Base-by-base conservation (phyloP, 37 sponge, comb jelly and placozoan genomes). In the Beroe forskalii region DNA sequence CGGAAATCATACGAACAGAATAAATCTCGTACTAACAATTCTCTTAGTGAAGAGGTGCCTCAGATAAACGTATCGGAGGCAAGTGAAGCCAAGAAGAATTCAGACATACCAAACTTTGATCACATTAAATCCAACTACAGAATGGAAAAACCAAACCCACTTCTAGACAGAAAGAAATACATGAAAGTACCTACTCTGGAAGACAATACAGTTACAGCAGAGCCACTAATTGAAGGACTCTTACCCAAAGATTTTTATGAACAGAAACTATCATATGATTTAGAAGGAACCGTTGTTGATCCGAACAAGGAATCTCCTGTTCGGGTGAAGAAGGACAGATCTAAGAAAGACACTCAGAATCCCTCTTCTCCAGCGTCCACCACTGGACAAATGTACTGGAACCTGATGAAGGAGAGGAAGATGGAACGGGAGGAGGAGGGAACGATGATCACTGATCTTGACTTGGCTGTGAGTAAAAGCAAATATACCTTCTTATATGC, bases 351-450 rank as follows among this genome's bases (percentile, higher is more conserved):
- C 1, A 38, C 12, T 80, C 6, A 14, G 6, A n/a, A n/a, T n/a
- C n/a, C n/a, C n/a, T 27, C 31, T 64, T 23, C 66, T 6, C 4
- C 66, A 6, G 76, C 76, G 6, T 27, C 43, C n/a, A 43, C 86
- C 25, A 80, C 86, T 3, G 55, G 86, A 32, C 86, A 80, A 33
- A 44, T 80, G 86, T 44, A 33, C 1, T 80, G 48, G 86, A n/a
- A 41, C 12, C 3, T 80, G 48, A 44, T 80, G 86, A 80, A 80
- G 86, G 86, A 80, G 48, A 43, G 86, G 40, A 80, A 43, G 35
- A 19, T 80, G 22, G 55, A 43, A 2, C 24, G 86, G 6, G 86
- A 41, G 48, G 48, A 43, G 55, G 39, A 69, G 32, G 72, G 32
- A 14, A 69, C 28, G 33, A 80, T 80, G 38, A 80, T 80, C 23